phyloP scores from a whole-genome alignment of 2,113 vertebrate genomes.

The Spermophilus dauricus region DNA sequence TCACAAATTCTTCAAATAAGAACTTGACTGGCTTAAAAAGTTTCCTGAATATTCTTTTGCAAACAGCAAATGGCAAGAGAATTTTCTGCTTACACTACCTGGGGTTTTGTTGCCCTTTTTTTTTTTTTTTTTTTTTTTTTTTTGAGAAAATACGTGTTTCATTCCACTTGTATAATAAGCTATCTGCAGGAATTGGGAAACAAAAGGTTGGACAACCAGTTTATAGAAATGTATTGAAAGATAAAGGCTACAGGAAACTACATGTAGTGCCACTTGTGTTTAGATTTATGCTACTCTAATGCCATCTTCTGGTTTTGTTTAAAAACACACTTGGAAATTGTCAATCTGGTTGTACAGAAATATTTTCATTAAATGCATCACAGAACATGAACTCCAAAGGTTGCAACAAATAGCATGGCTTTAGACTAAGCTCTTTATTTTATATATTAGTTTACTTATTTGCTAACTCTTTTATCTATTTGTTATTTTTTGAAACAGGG shows the following conservation, averaged over 20 bases:
- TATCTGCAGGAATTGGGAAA: constrained; percentile 50
- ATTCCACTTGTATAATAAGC: neutral
- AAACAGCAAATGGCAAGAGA: neutral
- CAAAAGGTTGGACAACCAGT: constrained; percentile 21
- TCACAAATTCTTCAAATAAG: constrained; percentile 45
- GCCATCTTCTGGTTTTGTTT: constrained; percentile 79
- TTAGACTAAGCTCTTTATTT: neutral
- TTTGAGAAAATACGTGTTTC: neutral
- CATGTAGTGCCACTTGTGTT: neutral
- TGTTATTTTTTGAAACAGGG: neutral
- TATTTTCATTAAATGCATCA: neutral
- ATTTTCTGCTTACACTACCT: neutral
- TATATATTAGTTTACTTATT: neutral
- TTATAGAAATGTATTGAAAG: constrained; percentile 23
- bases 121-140: neutral
- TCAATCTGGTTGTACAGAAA: neutral
- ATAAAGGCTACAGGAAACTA: neutral
- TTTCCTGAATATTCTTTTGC: neutral
- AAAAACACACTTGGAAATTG: constrained; percentile 44
- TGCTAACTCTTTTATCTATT: neutral
- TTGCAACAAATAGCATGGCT: neutral
- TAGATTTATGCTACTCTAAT: constrained; percentile 71
- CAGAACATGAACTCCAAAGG: neutral
- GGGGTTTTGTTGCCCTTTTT: neutral
- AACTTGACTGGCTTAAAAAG: neutral